Evolutionary conservation across 23 tunicate genomes (phyloP).

Genomic region (Styela clava): DNA sequence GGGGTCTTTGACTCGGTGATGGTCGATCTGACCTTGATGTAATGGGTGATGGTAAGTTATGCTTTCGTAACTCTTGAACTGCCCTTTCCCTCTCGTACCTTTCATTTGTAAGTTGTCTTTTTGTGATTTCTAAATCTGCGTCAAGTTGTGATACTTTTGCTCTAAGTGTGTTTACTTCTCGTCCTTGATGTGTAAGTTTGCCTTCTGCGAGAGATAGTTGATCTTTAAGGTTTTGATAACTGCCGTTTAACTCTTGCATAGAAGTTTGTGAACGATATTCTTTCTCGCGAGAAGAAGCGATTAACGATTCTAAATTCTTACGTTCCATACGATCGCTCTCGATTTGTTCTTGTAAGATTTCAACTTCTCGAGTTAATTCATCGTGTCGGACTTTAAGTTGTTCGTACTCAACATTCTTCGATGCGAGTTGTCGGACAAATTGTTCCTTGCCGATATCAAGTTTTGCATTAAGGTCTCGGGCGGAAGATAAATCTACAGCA

Average conservation of each 20-base stretch:
- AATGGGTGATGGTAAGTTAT: constrained; percentile 89
- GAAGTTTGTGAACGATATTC: constrained; percentile 82
- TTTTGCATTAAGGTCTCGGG: constrained; percentile 90
- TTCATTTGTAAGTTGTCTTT: constrained; percentile 86
- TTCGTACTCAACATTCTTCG: constrained; percentile 82
- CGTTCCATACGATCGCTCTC: constrained; percentile 68
- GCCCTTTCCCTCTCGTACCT: constrained; percentile 88
- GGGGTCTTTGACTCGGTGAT: constrained; percentile 18
- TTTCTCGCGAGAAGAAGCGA: constrained; percentile 75
- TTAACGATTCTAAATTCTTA: constrained; percentile 73
- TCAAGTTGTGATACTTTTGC: constrained; percentile 80
- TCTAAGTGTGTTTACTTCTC: constrained; percentile 70
- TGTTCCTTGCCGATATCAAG: constrained; percentile 72
- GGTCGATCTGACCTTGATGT: not conserved
- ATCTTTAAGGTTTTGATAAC: constrained; percentile 62
- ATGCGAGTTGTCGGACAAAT: constrained; percentile 57
- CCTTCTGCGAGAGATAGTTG: constrained; percentile 80
- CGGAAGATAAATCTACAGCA: constrained; percentile 63
- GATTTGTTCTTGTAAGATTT: constrained; percentile 67
- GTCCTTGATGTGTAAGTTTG: constrained; percentile 49
- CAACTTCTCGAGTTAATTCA: constrained; percentile 65
- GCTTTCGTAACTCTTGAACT: constrained; percentile 87
- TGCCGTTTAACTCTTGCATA: constrained; percentile 76
- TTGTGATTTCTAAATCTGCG: constrained; percentile 86
- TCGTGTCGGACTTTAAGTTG: constrained; percentile 67